A percentile compares a stretch with the other conserved stretches of the same genome.
phyloP scores from a whole-genome alignment of 2,113 vertebrate genomes.

The Meles meles region DNA sequence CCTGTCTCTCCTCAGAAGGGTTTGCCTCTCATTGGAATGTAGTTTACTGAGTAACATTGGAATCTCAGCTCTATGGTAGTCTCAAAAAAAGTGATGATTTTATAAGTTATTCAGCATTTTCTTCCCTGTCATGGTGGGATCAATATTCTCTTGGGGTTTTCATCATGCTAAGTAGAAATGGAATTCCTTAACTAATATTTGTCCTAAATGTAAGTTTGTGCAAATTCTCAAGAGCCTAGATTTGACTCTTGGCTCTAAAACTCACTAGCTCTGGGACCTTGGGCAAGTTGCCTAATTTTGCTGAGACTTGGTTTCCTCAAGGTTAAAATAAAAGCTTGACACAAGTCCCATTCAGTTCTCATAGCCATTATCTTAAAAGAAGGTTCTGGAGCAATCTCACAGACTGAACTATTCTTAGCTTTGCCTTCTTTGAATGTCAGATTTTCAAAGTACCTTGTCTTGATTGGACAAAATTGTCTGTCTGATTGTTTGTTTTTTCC shows the following conservation, averaged over 20 bases:
- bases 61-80: neutral
- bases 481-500: neutral
- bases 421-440: neutral
- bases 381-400: neutral
- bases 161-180: neutral
- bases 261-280: neutral
- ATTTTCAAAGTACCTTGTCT: constrained; percentile 1
- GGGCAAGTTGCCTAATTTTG: neutral
- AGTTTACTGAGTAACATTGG: neutral
- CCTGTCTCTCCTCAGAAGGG: neutral
- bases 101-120: neutral
- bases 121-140: neutral
- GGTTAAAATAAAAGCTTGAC: neutral
- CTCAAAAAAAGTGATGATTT: neutral
- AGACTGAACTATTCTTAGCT: neutral
- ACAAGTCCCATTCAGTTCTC: neutral
- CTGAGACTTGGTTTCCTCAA: neutral
- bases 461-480: neutral
- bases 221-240: neutral
- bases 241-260: neutral
- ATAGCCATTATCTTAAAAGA: neutral
- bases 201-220: neutral
- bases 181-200: neutral
- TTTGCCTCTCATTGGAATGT: neutral
- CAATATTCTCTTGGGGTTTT: neutral